Percentiles rank a stretch among this genome's conserved stretches.
Evolutionary conservation across 1,140 invertebrate genomes (phyloP).

Genomic region (Aleiodes sp.): DNA sequence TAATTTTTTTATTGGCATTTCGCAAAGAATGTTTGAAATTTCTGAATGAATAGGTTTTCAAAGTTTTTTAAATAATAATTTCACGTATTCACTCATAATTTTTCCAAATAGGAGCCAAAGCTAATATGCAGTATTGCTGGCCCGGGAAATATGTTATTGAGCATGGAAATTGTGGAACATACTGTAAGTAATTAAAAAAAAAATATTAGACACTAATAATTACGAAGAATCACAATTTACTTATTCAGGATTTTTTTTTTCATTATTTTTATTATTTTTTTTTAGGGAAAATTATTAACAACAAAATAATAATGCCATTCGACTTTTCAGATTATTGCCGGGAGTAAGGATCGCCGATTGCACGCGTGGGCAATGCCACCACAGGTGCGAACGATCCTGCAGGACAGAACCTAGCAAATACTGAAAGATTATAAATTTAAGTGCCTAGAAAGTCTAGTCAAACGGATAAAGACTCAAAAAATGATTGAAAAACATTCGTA

Average conservation of each 20-base stretch:
- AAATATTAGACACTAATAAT: too few species aligned
- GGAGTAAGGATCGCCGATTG: slow-evolving; percentile 71
- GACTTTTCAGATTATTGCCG: slow-evolving; percentile 73
- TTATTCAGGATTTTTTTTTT: too few species aligned
- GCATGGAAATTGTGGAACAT: slow-evolving; percentile 70
- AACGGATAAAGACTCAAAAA: slow-evolving; percentile 23
- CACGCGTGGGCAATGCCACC: slow-evolving; percentile 70
- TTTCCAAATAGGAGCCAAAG: slow-evolving; percentile 55
- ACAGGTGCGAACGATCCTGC: slow-evolving; percentile 58
- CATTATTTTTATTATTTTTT: too few species aligned
- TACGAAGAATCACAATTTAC: too few species aligned
- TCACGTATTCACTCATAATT: slow-evolving; percentile 27
- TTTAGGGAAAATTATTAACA: too few species aligned
- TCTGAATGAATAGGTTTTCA: slow-evolving; percentile 23
- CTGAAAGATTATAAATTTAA: slow-evolving; percentile 15
- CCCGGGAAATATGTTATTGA: slow-evolving; percentile 73
- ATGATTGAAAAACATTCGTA: neutral
- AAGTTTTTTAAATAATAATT: too few species aligned
- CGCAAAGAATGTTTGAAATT: slow-evolving; percentile 19
- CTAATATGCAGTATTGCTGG: slow-evolving; percentile 70
- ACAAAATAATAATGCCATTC: too few species aligned
- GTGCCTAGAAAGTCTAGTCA: slow-evolving; percentile 39
- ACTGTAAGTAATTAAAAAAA: slow-evolving; percentile 63
- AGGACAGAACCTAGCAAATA: slow-evolving; percentile 29
- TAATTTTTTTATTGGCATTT: slow-evolving; percentile 36